Base-by-base conservation (phyloP, 2,888 invertebrate species). In the Serripes groenlandicus region DNA sequence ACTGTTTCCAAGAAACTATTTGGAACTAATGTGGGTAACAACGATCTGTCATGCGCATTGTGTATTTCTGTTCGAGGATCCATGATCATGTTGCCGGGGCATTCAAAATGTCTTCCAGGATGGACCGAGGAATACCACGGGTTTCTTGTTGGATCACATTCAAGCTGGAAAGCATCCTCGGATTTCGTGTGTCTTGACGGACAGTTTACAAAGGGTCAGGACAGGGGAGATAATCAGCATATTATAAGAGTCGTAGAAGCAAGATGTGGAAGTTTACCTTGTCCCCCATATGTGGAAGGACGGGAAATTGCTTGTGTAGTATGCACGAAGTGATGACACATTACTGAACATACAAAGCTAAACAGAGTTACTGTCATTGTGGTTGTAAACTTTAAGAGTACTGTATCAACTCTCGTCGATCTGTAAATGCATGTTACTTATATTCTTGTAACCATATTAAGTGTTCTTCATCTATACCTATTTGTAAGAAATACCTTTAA, bases 271-370 rank as follows among this genome's bases (percentile, higher is more conserved):
- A 1, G 62, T 18, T 64, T 56, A n/a, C 56, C 56, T 2, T 56
- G 56, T 11, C 26, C 56, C 11, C 56, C 56, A 26, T 56, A 56
- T 56, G 56, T 56, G 23, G 23, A 75, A 9, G 79, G 79, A 1
- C 60, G 75, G 11, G 79, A 75, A 56, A 23, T 80, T 26, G 56
- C 75, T 28, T 80, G 79, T 37, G 75, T 64, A 26, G 75, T 80
- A 23, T 80, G 79, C n/a, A 62, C 79, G 9, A 80, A 80, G 49
- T 80, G 42, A 74, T n/a, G 42, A n/a, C n/a, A n/a, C n/a, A n/a
- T n/a, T n/a, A n/a, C n/a, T n/a, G n/a, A n/a, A n/a, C n/a, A n/a
- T n/a, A n/a, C n/a, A n/a, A n/a, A n/a, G n/a, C n/a, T n/a, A n/a
- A n/a, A n/a, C n/a, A n/a, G n/a, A n/a, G n/a, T n/a, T n/a, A n/a